Conservation (phyloP, 2,888 invertebrate species). For the Kuschelorhynchus macadamiae region DNA sequence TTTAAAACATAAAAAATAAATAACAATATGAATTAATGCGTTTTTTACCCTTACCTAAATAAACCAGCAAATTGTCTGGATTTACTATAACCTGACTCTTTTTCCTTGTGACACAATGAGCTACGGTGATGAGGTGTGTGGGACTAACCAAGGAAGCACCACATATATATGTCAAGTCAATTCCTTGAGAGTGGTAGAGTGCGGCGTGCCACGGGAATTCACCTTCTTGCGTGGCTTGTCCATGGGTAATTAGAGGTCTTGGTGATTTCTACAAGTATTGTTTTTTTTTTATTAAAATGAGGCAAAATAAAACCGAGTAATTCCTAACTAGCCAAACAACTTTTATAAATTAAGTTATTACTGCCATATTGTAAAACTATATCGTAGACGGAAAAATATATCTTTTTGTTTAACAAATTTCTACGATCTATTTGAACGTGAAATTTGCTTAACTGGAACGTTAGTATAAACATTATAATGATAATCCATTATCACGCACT, state of each 20-base stretch:
- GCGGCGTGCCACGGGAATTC: slow-evolving; percentile 82
- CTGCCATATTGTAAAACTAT: no score
- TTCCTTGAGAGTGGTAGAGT: slow-evolving; percentile 71
- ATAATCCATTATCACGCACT: no score
- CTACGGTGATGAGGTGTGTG: slow-evolving; percentile 63
- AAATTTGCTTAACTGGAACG: no score
- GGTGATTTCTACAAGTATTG: slow-evolving; percentile 60
- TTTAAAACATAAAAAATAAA: no score
- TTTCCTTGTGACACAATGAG: slow-evolving; percentile 64
- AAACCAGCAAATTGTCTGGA: slow-evolving; percentile 61
- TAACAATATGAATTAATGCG: no score
- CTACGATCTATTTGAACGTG: no score
- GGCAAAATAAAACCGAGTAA: background rate
- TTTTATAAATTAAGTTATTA: no score
- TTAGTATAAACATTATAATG: no score
- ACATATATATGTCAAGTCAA: slow-evolving; percentile 64
- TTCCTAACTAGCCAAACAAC: background rate
- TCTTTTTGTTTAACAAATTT: no score
- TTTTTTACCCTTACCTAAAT: slow-evolving; percentile 56
- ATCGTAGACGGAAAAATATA: no score
- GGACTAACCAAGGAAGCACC: slow-evolving; percentile 63
- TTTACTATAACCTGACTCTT: slow-evolving; percentile 55
- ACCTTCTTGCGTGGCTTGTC: slow-evolving; percentile 73
- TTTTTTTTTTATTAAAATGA: slow-evolving; percentile 6
- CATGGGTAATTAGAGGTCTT: slow-evolving; percentile 74